Evolutionary conservation across 2,888 invertebrate genomes (phyloP).

Genomic region (Xylota sylvarum): DNA sequence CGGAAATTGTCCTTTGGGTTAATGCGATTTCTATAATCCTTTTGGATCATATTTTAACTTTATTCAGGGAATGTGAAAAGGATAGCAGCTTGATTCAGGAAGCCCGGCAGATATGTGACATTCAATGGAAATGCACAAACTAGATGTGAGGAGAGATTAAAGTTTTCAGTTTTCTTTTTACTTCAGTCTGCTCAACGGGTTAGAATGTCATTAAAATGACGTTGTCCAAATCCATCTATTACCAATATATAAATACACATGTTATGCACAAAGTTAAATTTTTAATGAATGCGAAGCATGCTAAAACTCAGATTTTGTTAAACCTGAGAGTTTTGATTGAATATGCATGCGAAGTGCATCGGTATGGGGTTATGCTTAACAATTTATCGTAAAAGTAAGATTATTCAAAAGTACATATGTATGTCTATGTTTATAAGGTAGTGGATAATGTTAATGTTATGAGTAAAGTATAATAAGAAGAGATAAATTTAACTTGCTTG

Average conservation of each 20-base stretch:
- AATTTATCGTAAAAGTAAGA: slow-evolving; percentile 24
- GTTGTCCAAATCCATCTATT: slow-evolving; percentile 17
- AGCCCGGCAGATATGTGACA: slow-evolving; percentile 34
- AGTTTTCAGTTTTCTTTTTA: slow-evolving; percentile 16
- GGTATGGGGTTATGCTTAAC: slow-evolving; percentile 31
- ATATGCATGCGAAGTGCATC: slow-evolving; percentile 47
- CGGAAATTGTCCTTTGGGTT: slow-evolving; percentile 73
- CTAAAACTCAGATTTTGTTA: slow-evolving; percentile 2
- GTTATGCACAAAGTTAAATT: not conserved
- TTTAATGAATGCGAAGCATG: slow-evolving; percentile 53
- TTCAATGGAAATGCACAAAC: slow-evolving; percentile 36
- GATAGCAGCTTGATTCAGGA: slow-evolving; percentile 61
- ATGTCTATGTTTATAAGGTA: slow-evolving; percentile 20
- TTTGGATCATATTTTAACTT: slow-evolving; percentile 74
- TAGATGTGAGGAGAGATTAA: slow-evolving; percentile 47
- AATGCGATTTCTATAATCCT: slow-evolving; percentile 75
- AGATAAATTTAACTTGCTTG: slow-evolving; percentile 25
- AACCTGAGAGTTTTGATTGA: slow-evolving; percentile 13
- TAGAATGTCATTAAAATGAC: slow-evolving; percentile 6
- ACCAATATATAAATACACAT: slow-evolving; percentile 15
- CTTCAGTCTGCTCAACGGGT: not conserved
- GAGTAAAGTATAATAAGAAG: slow-evolving; percentile 17
- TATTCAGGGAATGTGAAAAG: slow-evolving; percentile 39
- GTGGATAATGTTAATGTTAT: slow-evolving; percentile 39
- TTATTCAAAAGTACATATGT: slow-evolving; percentile 12